Evolutionary conservation across 2,797 vertebrate genomes (phyloP).

Genomic region (Pelochelys cantorii): DNA sequence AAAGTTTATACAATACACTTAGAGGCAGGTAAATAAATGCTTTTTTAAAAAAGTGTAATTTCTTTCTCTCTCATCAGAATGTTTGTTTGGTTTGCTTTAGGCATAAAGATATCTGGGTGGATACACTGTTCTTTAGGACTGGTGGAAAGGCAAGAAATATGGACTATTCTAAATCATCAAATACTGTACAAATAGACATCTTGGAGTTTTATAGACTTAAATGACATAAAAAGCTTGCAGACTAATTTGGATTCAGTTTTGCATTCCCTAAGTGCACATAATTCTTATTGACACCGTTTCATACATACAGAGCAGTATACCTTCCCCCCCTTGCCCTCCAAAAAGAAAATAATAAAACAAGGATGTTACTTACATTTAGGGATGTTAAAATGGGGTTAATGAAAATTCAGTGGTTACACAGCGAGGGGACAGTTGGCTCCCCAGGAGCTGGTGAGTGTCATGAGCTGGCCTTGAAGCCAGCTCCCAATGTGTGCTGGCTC

Average conservation of each 20-base stretch:
- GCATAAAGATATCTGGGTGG: background rate
- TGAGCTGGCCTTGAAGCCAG: too few relatives aligned
- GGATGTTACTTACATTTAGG: fast-evolving
- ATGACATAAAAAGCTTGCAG: background rate
- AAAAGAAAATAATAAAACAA: background rate
- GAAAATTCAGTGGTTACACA: too few relatives aligned
- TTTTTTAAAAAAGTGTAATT: background rate
- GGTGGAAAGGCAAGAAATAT: background rate
- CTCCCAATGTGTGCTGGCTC: too few relatives aligned
- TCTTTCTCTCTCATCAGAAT: fast-evolving
- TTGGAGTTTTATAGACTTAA: background rate
- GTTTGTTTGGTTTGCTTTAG: fast-evolving
- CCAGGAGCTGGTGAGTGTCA: too few relatives aligned
- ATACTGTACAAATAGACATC: background rate
- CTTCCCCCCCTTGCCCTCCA: too few relatives aligned
- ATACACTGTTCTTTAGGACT: background rate
- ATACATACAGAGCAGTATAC: background rate
- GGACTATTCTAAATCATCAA: background rate
- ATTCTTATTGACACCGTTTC: background rate
- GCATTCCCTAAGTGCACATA: fast-evolving
- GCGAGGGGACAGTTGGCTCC: too few relatives aligned
- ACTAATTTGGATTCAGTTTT: background rate
- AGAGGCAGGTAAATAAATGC: background rate
- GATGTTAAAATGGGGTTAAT: too few relatives aligned
- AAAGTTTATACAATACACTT: background rate